Evolutionary conservation across 2,888 invertebrate species (phyloP).

Genomic region (Drepana falcataria): DNA sequence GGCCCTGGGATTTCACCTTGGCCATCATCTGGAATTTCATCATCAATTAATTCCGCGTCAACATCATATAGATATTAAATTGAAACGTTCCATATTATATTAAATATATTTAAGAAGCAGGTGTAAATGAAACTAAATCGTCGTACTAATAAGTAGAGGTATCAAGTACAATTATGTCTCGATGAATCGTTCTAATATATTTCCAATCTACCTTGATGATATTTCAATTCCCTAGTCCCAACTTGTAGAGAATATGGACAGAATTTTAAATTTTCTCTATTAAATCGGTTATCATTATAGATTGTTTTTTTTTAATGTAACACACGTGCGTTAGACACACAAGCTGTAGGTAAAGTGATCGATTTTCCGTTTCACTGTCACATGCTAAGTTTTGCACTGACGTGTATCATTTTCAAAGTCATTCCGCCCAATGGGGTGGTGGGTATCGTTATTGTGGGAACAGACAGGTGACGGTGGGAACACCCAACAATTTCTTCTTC

Average conservation of each 20-base stretch:
- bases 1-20: slow-evolving; percentile 77
- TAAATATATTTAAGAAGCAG: no score
- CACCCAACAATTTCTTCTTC: slow-evolving; percentile 45
- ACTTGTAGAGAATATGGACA: no score
- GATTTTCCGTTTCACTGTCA: slow-evolving; percentile 52
- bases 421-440: slow-evolving; percentile 32
- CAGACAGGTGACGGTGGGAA: slow-evolving; percentile 34
- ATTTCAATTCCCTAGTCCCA: no score
- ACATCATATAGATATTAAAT: background rate
- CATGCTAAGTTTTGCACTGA: slow-evolving; percentile 43
- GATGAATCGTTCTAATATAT: no score
- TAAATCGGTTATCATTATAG: no score
- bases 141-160: no score
- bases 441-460: background rate
- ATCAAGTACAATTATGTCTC: no score
- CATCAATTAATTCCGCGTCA: slow-evolving; percentile 2
- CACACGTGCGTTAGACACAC: slow-evolving; percentile 32
- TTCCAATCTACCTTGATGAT: background rate
- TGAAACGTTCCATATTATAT: no score
- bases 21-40: slow-evolving; percentile 62
- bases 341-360: slow-evolving; percentile 36
- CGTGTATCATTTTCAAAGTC: slow-evolving; percentile 58
- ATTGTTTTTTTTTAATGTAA: no score
- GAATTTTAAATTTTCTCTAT: no score
- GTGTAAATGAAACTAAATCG: no score